These are phyloP conservation scores for Tapirus indicus DNA, from an alignment of 2,797 vertebrate species.

Conservation along the genomic window DNA sequence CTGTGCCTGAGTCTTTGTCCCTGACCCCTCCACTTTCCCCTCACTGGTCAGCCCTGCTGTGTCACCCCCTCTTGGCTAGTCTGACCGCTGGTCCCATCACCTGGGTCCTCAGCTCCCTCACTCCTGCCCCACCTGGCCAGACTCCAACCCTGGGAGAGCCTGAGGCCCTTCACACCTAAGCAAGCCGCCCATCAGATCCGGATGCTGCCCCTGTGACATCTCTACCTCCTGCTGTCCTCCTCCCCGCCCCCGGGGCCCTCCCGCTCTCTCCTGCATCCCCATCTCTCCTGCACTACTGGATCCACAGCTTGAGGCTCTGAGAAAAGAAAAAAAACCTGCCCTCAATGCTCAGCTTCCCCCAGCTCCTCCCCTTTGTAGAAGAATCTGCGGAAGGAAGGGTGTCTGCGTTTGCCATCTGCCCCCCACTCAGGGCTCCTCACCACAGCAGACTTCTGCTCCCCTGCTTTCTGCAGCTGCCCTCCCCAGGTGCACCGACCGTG, in stretches of 20 bases:
- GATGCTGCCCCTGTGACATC: fast-evolving
- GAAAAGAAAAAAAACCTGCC: not conserved
- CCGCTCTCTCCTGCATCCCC: not conserved
- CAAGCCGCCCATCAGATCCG: fast-evolving
- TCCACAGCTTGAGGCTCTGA: not conserved
- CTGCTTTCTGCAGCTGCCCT: not conserved
- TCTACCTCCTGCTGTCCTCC: no score
- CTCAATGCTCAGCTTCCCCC: not conserved
- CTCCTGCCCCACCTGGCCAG: not conserved
- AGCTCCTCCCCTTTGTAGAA: not conserved
- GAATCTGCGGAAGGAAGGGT: fast-evolving
- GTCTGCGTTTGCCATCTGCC: not conserved
- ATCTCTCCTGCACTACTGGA: no score
- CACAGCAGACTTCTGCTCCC: not conserved
- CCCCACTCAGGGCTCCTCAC: not conserved
- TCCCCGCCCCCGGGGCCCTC: no score
- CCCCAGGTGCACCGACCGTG: fast-evolving
- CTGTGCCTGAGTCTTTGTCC: not conserved
- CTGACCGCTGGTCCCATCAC: not conserved
- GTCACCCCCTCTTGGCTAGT: not conserved
- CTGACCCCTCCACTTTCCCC: no score
- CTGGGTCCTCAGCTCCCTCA: not conserved
- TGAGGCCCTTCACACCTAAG: not conserved
- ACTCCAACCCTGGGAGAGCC: not conserved
- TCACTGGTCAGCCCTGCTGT: not conserved